Evolutionary conservation across 2,113 vertebrate species (phyloP).

Genomic region (Tachysurus vachellii): DNA sequence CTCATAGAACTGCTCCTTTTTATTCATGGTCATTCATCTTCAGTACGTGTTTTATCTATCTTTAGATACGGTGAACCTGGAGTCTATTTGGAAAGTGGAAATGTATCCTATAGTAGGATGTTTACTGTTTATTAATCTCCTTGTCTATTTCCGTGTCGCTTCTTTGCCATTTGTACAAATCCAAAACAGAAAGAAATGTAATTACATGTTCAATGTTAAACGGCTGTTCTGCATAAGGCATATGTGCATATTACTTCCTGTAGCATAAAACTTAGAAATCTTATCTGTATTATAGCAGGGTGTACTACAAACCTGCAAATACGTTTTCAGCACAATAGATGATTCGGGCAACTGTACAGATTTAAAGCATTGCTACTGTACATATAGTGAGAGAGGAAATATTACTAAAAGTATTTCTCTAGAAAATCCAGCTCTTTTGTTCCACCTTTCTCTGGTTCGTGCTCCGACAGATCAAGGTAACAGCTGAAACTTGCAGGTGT

Average conservation of each 20-base stretch:
- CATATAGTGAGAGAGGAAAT: constrained; percentile 1
- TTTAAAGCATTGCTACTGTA: not conserved
- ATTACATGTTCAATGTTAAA: not conserved
- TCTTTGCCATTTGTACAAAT: not conserved
- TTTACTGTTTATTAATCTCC: not conserved
- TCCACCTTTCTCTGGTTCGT: not conserved
- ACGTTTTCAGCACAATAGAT: not conserved
- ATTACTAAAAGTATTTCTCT: not conserved
- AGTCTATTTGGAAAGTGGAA: too few relatives aligned
- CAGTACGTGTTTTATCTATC: not conserved
- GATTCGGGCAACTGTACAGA: not conserved
- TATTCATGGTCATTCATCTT: not conserved
- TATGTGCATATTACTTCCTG: not conserved
- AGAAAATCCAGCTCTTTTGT: not conserved
- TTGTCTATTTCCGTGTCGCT: not conserved
- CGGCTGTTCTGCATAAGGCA: not conserved
- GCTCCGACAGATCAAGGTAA: constrained; percentile 13
- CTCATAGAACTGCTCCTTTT: not conserved
- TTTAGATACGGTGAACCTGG: not conserved
- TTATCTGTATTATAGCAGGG: not conserved
- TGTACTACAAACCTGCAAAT: not conserved
- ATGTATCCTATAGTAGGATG: not conserved
- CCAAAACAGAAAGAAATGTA: not conserved
- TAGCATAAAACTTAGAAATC: not conserved
- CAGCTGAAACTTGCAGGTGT: constrained; percentile 29